phyloP scores from a whole-genome alignment of 2,113 vertebrate species.

The Steatornis caripensis region DNA sequence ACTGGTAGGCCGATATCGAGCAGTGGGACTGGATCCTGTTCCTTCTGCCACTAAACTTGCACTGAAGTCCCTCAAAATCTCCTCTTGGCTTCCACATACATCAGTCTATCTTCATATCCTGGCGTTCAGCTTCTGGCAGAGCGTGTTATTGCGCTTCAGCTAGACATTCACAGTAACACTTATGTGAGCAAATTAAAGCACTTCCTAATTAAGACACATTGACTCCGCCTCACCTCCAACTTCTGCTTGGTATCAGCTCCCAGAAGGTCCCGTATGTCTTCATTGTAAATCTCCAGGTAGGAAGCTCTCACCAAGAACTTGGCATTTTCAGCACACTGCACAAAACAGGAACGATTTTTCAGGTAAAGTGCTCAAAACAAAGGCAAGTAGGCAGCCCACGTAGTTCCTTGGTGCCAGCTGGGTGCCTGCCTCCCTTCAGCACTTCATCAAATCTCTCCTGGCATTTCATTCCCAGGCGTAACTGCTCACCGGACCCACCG shows the following conservation, averaged over 20 bases:
- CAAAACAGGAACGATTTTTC: neutral
- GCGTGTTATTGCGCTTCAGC: neutral
- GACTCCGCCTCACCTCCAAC: slow-evolving; percentile 76
- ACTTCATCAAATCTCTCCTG: neutral
- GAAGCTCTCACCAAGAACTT: slow-evolving; percentile 88
- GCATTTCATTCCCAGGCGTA: neutral
- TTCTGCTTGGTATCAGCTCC: slow-evolving; percentile 86
- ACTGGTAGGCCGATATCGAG: neutral
- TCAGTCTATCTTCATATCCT: neutral
- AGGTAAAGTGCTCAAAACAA: neutral
- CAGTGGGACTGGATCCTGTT: neutral
- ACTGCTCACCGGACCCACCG: neutral
- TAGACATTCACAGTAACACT: neutral
- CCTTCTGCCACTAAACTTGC: neutral
- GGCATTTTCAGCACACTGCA: slow-evolving; percentile 86
- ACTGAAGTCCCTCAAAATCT: neutral
- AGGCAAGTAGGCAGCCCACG: neutral
- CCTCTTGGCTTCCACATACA: neutral
- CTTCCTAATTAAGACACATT: neutral
- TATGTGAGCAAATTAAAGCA: neutral
- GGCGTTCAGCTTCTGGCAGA: neutral
- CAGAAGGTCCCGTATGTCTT: slow-evolving; percentile 84
- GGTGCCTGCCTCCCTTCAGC: neutral
- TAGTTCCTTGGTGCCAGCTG: neutral
- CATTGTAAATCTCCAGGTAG: slow-evolving; percentile 90